phyloP scores from a whole-genome alignment of 2,113 vertebrate species.

The Peucedramus taeniatus region DNA sequence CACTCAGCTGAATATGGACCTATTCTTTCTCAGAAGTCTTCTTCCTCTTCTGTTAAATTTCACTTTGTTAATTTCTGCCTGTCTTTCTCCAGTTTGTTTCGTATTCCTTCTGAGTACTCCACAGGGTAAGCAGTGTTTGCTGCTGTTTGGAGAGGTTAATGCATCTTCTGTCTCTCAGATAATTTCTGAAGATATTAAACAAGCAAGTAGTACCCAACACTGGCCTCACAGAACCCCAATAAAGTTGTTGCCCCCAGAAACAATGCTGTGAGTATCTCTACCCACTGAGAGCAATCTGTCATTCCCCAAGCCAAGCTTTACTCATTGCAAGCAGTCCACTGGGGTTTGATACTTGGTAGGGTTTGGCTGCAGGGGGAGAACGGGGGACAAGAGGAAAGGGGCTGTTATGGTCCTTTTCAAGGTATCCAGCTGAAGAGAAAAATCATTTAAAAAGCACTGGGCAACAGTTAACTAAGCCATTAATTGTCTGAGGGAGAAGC shows the following conservation, averaged over 20 bases:
- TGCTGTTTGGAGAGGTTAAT: not conserved
- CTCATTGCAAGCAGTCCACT: not conserved
- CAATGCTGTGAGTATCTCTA: not conserved
- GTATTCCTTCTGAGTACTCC: not conserved
- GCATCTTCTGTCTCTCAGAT: not conserved
- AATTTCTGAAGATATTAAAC: not conserved
- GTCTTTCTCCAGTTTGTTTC: not conserved
- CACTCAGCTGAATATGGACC: not conserved
- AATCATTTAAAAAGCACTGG: not conserved
- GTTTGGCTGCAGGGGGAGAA: not conserved
- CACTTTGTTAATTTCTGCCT: not conserved
- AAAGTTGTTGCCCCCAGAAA: not conserved
- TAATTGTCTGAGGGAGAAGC: not conserved
- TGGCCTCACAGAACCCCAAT: not conserved
- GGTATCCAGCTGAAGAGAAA: not conserved
- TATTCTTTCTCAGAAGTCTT: not conserved
- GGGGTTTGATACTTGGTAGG: not conserved
- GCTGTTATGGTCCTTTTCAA: not conserved
- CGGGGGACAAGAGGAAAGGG: fast-evolving
- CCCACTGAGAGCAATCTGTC: not conserved
- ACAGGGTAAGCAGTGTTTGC: not conserved
- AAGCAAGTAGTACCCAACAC: not conserved
- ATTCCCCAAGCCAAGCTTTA: not conserved
- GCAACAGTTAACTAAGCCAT: not conserved
- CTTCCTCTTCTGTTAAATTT: not conserved